Conservation (phyloP, 2,797 vertebrate genomes). For the Acanthurus tractus region DNA sequence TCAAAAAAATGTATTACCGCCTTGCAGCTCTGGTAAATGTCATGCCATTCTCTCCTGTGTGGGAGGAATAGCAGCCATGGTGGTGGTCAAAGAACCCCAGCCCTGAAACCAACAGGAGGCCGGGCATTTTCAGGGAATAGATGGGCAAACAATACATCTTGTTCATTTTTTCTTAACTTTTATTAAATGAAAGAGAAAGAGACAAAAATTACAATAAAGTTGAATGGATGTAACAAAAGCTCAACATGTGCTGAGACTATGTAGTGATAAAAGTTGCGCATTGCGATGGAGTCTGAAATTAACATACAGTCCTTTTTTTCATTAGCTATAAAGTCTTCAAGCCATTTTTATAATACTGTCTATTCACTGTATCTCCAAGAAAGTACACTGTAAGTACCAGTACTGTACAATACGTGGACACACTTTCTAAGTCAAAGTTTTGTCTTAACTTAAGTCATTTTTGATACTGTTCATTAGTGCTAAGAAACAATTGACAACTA, state of each 20-base stretch:
- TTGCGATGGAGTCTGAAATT: slow-evolving; percentile 13
- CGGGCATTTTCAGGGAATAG: slow-evolving; percentile 63
- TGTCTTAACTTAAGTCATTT: too few relatives aligned
- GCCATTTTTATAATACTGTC: not conserved
- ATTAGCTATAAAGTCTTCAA: slow-evolving; percentile 1
- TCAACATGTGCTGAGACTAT: slow-evolving; percentile 5
- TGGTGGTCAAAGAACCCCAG: slow-evolving; percentile 77
- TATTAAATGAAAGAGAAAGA: slow-evolving; percentile 13
- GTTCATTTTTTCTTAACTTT: slow-evolving; percentile 35
- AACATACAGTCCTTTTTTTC: slow-evolving; percentile 3
- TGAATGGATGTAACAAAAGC: slow-evolving; percentile 15
- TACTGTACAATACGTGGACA: too few relatives aligned
- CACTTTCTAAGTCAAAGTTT: too few relatives aligned
- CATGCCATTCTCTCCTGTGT: slow-evolving; percentile 84
- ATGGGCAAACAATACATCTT: slow-evolving; percentile 69
- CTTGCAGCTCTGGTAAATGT: slow-evolving; percentile 85
- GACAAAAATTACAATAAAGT: slow-evolving; percentile 6
- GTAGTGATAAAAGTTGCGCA: not conserved
- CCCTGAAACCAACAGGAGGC: slow-evolving; percentile 74
- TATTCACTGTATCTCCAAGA: not conserved
- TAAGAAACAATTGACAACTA: too few relatives aligned
- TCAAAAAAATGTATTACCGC: slow-evolving; percentile 81
- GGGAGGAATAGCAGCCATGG: slow-evolving; percentile 75
- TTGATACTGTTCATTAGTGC: too few relatives aligned
- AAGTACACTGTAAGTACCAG: not conserved